These are phyloP conservation scores for Pardosa pseudoannulata DNA, from an alignment of 2,888 invertebrate genomes.

Conservation along the genomic window DNA sequence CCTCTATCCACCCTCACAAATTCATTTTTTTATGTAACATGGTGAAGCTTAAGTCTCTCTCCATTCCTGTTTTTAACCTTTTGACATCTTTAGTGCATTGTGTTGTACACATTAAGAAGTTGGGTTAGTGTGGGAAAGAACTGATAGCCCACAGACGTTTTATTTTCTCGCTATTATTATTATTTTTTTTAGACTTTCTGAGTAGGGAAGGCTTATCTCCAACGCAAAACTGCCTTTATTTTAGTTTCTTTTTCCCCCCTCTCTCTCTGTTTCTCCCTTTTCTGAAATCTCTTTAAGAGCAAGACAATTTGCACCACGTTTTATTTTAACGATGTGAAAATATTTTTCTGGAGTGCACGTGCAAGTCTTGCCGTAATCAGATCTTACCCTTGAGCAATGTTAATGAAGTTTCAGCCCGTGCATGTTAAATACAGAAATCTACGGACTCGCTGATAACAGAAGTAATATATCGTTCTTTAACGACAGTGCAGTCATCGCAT, in stretches of 20 bases:
- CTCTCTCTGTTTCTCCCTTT: conserved; percentile 11
- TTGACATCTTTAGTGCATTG: conserved; percentile 59
- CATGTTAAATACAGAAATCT: not conserved
- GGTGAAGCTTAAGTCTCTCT: not conserved
- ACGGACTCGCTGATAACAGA: not conserved
- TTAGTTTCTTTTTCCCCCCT: not conserved
- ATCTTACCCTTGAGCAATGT: conserved; percentile 10
- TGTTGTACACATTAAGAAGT: conserved; percentile 30
- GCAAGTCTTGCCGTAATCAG: conserved; percentile 24
- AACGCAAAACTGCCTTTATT: not conserved
- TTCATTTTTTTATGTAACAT: not conserved
- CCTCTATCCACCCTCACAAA: not conserved
- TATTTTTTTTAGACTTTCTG: conserved; percentile 11
- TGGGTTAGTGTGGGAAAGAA: conserved; percentile 52
- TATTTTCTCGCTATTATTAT: conserved; percentile 7
- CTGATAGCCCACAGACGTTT: conserved; percentile 25
- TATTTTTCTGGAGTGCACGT: conserved; percentile 18
- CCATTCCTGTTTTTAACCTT: conserved; percentile 54
- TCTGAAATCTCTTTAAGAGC: conserved; percentile 4
- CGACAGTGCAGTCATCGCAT: not conserved
- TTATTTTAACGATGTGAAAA: conserved; percentile 56
- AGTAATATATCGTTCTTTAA: not conserved
- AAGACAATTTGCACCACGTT: conserved; percentile 44
- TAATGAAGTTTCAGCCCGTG: not conserved
- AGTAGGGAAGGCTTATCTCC: conserved; percentile 36